Conservation (phyloP, 2,797 vertebrate genomes). For the Anas flavirostris region DNA sequence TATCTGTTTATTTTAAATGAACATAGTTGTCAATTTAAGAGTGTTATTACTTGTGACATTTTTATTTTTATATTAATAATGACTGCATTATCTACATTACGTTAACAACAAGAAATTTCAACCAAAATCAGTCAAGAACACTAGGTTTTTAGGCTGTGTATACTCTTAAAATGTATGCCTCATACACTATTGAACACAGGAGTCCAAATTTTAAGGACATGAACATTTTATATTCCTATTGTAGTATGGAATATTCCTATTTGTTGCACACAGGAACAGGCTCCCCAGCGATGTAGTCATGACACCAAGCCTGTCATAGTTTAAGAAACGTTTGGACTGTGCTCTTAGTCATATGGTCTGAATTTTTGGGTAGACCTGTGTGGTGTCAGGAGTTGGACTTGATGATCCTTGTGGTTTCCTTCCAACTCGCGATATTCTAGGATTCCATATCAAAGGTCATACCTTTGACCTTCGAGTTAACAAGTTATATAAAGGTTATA, state of each 20-base stretch:
- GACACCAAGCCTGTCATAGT: too few relatives aligned
- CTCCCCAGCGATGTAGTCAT: too few relatives aligned
- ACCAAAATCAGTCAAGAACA: not conserved
- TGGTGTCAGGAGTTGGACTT: too few relatives aligned
- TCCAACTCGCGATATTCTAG: too few relatives aligned
- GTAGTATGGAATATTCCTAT: too few relatives aligned
- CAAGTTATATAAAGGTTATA: not conserved
- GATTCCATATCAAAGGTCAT: not conserved
- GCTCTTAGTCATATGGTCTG: too few relatives aligned
- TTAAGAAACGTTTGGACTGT: too few relatives aligned
- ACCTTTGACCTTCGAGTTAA: not conserved
- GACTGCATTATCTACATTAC: not conserved
- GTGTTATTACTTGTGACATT: not conserved
- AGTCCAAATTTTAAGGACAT: not conserved
- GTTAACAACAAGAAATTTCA: not conserved
- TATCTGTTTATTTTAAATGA: not conserved
- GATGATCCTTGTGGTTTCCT: too few relatives aligned
- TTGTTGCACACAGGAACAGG: too few relatives aligned
- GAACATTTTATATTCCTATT: not conserved
- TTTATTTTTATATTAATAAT: not conserved
- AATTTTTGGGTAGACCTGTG: too few relatives aligned
- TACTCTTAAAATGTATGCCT: not conserved
- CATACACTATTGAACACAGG: not conserved
- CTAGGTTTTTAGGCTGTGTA: not conserved
- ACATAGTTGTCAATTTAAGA: not conserved